Conservation (phyloP, 2,113 vertebrate species). For the Cryptomyrus ogoouensis region DNA sequence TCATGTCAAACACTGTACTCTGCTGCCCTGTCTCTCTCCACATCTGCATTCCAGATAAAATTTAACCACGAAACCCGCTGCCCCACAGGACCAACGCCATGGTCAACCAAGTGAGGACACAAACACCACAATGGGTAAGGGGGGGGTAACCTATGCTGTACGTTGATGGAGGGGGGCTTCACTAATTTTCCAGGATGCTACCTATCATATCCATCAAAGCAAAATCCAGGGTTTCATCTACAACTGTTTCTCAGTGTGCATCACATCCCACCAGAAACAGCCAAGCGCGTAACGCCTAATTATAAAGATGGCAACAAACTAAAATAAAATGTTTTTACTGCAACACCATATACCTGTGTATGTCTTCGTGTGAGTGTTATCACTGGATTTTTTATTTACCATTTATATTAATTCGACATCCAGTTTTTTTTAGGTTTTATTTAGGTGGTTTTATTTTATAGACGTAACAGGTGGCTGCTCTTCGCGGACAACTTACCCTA, state of each 20-base stretch:
- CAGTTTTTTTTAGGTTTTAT: neutral
- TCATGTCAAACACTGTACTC: neutral
- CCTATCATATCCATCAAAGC: neutral
- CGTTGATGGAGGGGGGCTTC: neutral
- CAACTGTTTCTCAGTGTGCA: neutral
- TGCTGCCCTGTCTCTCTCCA: neutral
- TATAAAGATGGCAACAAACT: neutral
- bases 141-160: neutral
- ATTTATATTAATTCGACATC: neutral
- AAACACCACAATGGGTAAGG: neutral
- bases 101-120: neutral
- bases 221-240: neutral
- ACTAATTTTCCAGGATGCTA: neutral
- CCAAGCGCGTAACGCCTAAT: neutral
- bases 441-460: too few relatives aligned
- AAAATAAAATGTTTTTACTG: neutral
- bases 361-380: neutral
- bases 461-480: too few relatives aligned
- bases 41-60: neutral
- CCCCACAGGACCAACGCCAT: neutral
- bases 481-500: too few relatives aligned
- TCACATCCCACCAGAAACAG: neutral
- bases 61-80: neutral
- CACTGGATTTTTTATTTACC: neutral
- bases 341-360: neutral